Evolutionary conservation across 2,888 invertebrate species (phyloP).

Genomic region (Pogonocherus hispidulus): DNA sequence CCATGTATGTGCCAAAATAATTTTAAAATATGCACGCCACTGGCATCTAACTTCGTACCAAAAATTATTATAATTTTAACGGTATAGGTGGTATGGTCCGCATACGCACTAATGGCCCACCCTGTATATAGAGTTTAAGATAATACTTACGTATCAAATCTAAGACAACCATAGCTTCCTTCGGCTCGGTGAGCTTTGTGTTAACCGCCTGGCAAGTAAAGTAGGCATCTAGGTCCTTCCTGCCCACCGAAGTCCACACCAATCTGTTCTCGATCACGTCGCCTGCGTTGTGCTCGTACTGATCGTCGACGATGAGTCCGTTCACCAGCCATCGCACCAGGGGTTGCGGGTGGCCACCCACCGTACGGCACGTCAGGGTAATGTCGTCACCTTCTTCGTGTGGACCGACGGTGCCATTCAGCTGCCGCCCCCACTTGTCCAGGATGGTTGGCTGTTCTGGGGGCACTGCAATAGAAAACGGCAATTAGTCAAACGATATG

Average conservation of each 20-base stretch:
- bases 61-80: too few relatives aligned
- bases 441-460: conserved; percentile 89
- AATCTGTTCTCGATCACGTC: conserved; percentile 89
- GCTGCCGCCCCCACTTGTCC: conserved; percentile 86
- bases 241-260: conserved; percentile 80
- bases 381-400: conserved; percentile 90
- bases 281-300: conserved; percentile 86
- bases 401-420: conserved; percentile 86
- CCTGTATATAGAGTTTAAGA: too few relatives aligned
- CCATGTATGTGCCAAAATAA: too few relatives aligned
- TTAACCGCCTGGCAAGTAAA: conserved; percentile 92
- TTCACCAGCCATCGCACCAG: conserved; percentile 85
- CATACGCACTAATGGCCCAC: too few relatives aligned
- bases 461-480: conserved; percentile 81
- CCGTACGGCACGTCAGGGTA: conserved; percentile 86
- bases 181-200: conserved; percentile 85
- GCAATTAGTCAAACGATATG: too few relatives aligned
- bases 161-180: conserved; percentile 81
- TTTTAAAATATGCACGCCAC: too few relatives aligned
- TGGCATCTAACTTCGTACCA: too few relatives aligned
- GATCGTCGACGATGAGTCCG: conserved; percentile 84
- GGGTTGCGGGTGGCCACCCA: conserved; percentile 89
- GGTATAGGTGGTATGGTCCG: too few relatives aligned
- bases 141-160: conserved; percentile 85
- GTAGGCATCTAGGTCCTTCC: conserved; percentile 86